Evolutionary conservation across 2,797 vertebrate species (phyloP), one percentile per base, ranked within the genome.

Genomic region (Notolepis coatsorum): DNA sequence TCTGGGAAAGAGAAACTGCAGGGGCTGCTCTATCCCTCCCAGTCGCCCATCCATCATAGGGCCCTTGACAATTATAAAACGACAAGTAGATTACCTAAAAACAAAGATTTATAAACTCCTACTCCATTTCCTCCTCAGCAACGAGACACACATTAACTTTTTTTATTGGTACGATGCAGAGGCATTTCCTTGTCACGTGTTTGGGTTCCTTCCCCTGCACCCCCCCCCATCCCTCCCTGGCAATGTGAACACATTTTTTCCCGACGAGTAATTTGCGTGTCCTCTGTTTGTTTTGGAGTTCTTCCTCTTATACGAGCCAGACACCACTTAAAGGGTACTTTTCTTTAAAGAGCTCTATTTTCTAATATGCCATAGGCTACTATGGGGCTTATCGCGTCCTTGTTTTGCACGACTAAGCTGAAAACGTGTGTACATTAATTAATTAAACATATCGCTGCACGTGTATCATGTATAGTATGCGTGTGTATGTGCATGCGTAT

Each of bases 61-160:
- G 24, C 35, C 54, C 33, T 24, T 9, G 2, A 46, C 43, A 24
- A 7, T 6, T 3, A 67, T 55, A 30, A 46, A 33, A 48, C 5
- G 33, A 52, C 1, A 39, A 39, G 46, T 51, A 10, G 42, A 42
- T 61, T 38, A 61, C 48, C 39, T 2, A 43, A 64, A 25, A 52
- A 59, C 50, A 24, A 8, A 68, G 48, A 71, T 77, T 70, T 42
- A 61, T 47, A 51, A 78, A 24, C 51, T 75, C 41, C 58, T 20
- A 1, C 21, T 39, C 18, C 49, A 54, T 71, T 58, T 68, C 25
- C 54, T 55, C n/a, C 17, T n/a, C 7, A 9, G 23, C 28, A 38
- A 67, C 7, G 24, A 15, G 18, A 48, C 39, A 7, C 25, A 10
- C 28, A n/a, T 12, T 42, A 12, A 47, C 25, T 64, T 28, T 53